These are phyloP conservation scores for Limnephilus auricula DNA, from an alignment of 2,888 invertebrate species.

Conservation along the genomic window DNA sequence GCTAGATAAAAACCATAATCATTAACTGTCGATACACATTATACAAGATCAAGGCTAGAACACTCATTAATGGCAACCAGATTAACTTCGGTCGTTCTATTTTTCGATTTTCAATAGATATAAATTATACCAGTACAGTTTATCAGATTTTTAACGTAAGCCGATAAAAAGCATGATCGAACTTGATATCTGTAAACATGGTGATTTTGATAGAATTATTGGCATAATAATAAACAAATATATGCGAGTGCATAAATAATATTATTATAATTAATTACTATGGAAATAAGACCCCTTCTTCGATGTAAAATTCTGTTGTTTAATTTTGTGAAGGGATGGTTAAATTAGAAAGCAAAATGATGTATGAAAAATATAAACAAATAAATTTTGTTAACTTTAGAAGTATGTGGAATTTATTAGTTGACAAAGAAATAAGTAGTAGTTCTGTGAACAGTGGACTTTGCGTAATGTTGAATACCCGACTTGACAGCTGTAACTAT, in stretches of 20 bases:
- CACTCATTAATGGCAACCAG: neutral
- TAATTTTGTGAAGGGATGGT: too few species aligned
- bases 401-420: too few species aligned
- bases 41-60: conserved; percentile 32
- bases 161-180: neutral
- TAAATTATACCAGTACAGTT: neutral
- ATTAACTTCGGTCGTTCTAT: neutral
- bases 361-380: too few species aligned
- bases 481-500: too few species aligned
- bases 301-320: too few species aligned
- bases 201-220: neutral
- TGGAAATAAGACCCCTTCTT: neutral
- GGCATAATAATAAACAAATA: neutral
- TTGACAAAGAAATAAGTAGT: too few species aligned
- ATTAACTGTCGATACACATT: conserved; percentile 3
- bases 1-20: neutral
- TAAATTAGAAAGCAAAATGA: too few species aligned
- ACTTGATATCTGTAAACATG: neutral
- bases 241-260: neutral
- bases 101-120: neutral
- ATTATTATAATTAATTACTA: neutral
- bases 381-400: too few species aligned
- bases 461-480: too few species aligned
- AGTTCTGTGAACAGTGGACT: too few species aligned
- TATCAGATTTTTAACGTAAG: neutral